Percentiles rank a stretch among this genome's conserved stretches.
phyloP scores from a whole-genome alignment of 64 coral and sea anemone species.

The Anthopleura sola region DNA sequence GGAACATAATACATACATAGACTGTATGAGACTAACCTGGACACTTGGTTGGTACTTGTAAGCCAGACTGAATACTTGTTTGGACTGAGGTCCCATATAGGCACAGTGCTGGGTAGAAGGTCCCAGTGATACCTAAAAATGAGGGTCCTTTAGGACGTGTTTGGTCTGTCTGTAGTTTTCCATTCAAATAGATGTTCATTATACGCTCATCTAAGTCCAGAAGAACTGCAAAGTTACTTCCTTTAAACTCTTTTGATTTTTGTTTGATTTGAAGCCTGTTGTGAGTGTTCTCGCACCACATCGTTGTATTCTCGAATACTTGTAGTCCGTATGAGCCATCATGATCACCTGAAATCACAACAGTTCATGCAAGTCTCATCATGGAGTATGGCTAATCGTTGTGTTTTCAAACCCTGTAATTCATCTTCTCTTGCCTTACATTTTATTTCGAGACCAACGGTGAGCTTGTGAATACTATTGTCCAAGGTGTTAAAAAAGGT shows the following conservation, averaged over 20 bases:
- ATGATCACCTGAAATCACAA: slow-evolving; percentile 47
- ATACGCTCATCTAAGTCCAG: slow-evolving; percentile 57
- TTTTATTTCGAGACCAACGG: too few species aligned
- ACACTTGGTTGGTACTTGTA: slow-evolving; percentile 31
- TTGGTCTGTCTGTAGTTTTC: slow-evolving; percentile 68
- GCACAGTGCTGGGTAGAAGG: slow-evolving; percentile 63
- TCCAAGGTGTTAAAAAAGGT: too few species aligned
- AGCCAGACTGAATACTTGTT: slow-evolving; percentile 61
- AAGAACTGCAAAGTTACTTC: slow-evolving; percentile 71
- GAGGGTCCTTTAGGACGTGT: slow-evolving; percentile 66
- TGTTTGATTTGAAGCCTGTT: slow-evolving; percentile 64
- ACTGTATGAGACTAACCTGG: slow-evolving; percentile 25
- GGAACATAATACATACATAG: background rate
- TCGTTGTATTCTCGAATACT: slow-evolving; percentile 61
- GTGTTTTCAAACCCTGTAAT: background rate
- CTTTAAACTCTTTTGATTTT: slow-evolving; percentile 72
- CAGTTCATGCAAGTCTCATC: too few species aligned
- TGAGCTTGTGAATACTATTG: too few species aligned
- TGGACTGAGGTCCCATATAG: slow-evolving; percentile 65
- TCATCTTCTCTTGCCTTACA: too few species aligned
- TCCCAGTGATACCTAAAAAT: slow-evolving; percentile 50
- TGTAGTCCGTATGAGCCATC: slow-evolving; percentile 61
- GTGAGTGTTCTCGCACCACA: slow-evolving; percentile 58
- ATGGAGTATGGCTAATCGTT: background rate
- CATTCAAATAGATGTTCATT: slow-evolving; percentile 82